Conservation (phyloP, 1,140 invertebrate genomes). For the Apis cerana region DNA sequence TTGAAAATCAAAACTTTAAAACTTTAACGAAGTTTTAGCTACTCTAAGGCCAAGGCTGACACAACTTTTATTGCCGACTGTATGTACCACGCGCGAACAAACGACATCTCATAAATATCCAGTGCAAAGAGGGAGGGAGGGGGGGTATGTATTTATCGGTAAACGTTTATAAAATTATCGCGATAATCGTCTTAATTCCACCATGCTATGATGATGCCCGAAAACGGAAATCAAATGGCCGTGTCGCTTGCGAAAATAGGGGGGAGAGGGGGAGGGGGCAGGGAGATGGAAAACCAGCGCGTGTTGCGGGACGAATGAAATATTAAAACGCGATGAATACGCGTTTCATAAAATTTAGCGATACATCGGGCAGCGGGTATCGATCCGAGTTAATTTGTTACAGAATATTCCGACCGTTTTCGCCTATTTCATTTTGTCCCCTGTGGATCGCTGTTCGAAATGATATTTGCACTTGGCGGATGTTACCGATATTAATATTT, state of each 20-base stretch:
- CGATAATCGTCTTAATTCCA: conserved; percentile 18
- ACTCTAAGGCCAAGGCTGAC: too few relatives aligned
- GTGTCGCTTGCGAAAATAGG: background rate
- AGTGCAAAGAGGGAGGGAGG: background rate
- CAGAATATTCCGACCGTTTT: conserved; percentile 26
- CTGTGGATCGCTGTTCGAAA: conserved; percentile 13
- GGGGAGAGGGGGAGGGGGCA: too few relatives aligned
- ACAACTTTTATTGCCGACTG: too few relatives aligned
- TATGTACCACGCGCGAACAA: background rate
- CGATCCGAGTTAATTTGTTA: conserved; percentile 26
- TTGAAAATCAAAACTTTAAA: too few relatives aligned
- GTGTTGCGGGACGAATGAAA: background rate
- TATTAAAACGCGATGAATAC: background rate
- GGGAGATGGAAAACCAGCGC: background rate
- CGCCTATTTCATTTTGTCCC: conserved; percentile 35
- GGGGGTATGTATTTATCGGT: background rate
- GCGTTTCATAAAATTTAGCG: conserved; percentile 8
- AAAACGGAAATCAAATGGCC: background rate
- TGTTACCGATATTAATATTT: conserved; percentile 32
- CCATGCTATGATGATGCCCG: background rate
- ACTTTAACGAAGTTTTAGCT: too few relatives aligned
- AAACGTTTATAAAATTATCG: background rate
- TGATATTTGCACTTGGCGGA: conserved; percentile 37
- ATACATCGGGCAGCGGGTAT: background rate
- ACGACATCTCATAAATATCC: background rate